Base-by-base conservation (phyloP, 1,140 invertebrate genomes). In the Diprion similis region DNA sequence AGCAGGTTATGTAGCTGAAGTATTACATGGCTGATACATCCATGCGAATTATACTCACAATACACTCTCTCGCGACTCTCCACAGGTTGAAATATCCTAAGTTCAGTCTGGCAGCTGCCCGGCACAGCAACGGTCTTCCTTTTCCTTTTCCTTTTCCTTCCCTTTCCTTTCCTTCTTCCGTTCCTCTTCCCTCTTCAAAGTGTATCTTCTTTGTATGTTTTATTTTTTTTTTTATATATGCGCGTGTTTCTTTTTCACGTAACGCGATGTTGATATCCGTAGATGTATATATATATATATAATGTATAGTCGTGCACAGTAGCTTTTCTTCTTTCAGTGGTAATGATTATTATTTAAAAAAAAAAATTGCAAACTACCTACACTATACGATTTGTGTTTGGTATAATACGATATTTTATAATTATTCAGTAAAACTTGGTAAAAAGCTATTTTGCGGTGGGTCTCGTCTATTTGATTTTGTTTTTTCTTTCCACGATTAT, bases 21-120 rank as follows among this genome's bases (percentile, higher is more conserved):
- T 37, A 37, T 37, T 37, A 37, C 24, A 37, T 6, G n/a, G n/a
- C n/a, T n/a, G 24, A 37, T 3, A 37, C 6, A 37, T 6, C 24
- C 24, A 37, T 37, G 24, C 24, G 24, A 37, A 37, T 68, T n/a
- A 75, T 80, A 89, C 89, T 89, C 73, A 90, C 89, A 86, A 89
- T 89, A 81, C 89, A 90, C 85, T 89, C 87, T 86, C 84, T 89
- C 76, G 88, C 88, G 80, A 88, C 84, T 83, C 85, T 90, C 89
- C 89, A 90, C 89, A 90, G 89, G 82, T 88, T 90, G 87, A 86
- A 78, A 75, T 86, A 83, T 79, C 82, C 77, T 73, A 79, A 80
- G 74, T 80, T 81, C 84, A 85, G 80, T 77, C 80, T 83, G 81
- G 76, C 76, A 77, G 80, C 76, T 80, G 81, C 77, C 68, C 75